Percentiles rank a stretch among this genome's conserved stretches.
These are phyloP conservation scores for Picathartes gymnocephalus DNA, from an alignment of 2,113 vertebrate genomes.

Conservation along the genomic window DNA sequence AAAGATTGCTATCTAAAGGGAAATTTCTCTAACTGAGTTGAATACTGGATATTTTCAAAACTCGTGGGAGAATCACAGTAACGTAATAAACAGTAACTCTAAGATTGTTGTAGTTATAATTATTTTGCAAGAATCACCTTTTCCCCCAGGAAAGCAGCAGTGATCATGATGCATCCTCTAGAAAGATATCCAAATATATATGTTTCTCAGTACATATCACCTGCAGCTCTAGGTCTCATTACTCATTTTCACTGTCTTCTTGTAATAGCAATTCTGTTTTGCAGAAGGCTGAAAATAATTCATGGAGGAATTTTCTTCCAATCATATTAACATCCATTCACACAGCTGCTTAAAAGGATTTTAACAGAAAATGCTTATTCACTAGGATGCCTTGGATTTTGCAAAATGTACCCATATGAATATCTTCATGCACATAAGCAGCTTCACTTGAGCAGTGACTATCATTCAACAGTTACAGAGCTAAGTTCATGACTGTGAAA, in stretches of 20 bases:
- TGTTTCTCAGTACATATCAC: not conserved
- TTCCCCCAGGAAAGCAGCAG: not conserved
- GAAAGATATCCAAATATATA: not conserved
- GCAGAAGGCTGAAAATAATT: not conserved
- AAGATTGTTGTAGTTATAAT: not conserved
- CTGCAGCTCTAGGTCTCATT: not conserved
- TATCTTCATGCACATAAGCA: not conserved
- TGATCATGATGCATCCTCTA: not conserved
- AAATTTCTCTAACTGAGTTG: not conserved
- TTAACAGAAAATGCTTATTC: not conserved
- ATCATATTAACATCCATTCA: not conserved
- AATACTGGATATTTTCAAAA: not conserved
- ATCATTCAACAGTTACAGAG: not conserved
- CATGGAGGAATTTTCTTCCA: not conserved
- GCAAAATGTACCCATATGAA: not conserved
- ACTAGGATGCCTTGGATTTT: not conserved
- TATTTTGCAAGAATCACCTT: not conserved
- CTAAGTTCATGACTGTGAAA: not conserved
- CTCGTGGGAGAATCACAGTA: not conserved
- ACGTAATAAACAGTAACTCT: not conserved
- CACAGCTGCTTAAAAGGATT: not conserved
- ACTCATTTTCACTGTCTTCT: not conserved
- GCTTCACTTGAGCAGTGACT: not conserved
- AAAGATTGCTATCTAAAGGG: not conserved
- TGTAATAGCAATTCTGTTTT: not conserved